phyloP scores from a whole-genome alignment of 2,888 invertebrate species.

The Chloroclysta siterata region DNA sequence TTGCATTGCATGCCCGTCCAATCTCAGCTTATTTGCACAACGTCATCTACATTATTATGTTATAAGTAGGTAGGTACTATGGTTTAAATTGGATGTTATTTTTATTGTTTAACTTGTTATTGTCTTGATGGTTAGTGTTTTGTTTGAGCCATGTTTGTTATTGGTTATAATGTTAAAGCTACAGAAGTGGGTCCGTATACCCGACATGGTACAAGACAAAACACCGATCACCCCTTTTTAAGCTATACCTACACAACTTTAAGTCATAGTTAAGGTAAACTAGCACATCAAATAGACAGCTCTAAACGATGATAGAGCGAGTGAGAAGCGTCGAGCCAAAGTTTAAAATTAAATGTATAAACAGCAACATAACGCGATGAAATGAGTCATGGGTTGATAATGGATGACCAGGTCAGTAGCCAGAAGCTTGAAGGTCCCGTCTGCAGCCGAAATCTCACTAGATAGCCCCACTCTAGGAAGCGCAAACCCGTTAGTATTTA shows the following conservation, averaged over 20 bases:
- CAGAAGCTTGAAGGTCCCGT: conserved; percentile 44
- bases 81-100: conserved; percentile 37
- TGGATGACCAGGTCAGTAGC: conserved; percentile 42
- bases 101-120: conserved; percentile 45
- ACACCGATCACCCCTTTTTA: conserved; percentile 53
- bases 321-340: conserved; percentile 60
- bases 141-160: conserved; percentile 47
- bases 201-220: conserved; percentile 46
- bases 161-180: conserved; percentile 21
- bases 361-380: conserved; percentile 52
- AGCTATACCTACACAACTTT: conserved; percentile 33
- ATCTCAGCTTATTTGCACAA: conserved; percentile 82
- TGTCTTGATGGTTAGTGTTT: conserved; percentile 51
- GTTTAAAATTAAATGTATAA: conserved; percentile 42
- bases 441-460: conserved; percentile 39
- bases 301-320: conserved; percentile 58
- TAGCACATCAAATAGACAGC: conserved; percentile 59
- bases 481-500: conserved; percentile 39
- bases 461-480: conserved; percentile 32
- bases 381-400: conserved; percentile 52
- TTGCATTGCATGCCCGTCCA: conserved; percentile 78
- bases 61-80: conserved; percentile 21
- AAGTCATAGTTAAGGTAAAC: conserved; percentile 47
- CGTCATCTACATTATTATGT: conserved; percentile 39
- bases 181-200: conserved; percentile 23